These are phyloP conservation scores for Engraulis encrasicolus DNA, from an alignment of 2,113 vertebrate species.

Conservation along the genomic window DNA sequence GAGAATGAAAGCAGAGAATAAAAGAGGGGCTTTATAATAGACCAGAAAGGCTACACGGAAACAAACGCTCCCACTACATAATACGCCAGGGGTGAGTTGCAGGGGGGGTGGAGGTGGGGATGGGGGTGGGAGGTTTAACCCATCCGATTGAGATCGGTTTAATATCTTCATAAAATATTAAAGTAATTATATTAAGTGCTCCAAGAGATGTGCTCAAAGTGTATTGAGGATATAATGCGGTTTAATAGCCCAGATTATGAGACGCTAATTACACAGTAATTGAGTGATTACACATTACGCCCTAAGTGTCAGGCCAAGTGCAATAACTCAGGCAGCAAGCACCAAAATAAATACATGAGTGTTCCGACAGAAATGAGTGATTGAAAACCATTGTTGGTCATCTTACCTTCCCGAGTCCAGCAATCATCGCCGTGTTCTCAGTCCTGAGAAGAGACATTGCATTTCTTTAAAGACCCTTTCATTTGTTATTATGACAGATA, in stretches of 20 bases:
- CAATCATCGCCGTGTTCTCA: slow-evolving; percentile 97
- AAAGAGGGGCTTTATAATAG: not conserved
- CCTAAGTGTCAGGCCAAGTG: not conserved
- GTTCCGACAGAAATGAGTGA: no score
- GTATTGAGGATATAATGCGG: no score
- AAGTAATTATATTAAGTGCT: no score
- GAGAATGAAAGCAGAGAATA: not conserved
- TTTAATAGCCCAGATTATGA: not conserved
- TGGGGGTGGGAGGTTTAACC: no score
- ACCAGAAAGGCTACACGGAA: not conserved
- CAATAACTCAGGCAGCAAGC: not conserved
- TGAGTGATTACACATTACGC: not conserved
- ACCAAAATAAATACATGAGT: no score
- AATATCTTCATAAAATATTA: no score
- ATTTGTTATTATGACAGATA: not conserved
- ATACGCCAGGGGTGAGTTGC: no score
- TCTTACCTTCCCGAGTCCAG: slow-evolving; percentile 90
- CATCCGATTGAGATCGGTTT: no score
- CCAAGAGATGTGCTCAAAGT: no score
- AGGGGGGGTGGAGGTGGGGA: no score
- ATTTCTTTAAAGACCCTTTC: not conserved
- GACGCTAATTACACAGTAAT: not conserved
- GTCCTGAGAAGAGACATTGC: slow-evolving; percentile 77
- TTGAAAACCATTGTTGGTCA: no score
- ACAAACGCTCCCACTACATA: not conserved